Conservation (phyloP, 1,140 invertebrate species). For the Microplitis demolitor region DNA sequence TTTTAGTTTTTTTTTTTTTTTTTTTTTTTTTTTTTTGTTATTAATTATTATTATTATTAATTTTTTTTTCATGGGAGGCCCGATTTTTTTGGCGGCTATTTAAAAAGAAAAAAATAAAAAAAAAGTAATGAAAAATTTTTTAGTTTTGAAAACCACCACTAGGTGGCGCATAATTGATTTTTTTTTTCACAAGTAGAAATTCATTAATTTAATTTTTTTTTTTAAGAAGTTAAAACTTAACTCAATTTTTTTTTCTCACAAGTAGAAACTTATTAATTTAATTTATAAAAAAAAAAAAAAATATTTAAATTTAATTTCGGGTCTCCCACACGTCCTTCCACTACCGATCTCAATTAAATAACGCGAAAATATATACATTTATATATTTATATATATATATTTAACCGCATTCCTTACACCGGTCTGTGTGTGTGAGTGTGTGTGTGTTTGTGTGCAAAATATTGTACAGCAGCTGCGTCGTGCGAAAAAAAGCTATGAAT, state of each 20-base stretch:
- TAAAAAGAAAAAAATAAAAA: no score
- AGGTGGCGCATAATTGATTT: no score
- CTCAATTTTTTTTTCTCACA: neutral
- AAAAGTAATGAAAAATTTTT: no score
- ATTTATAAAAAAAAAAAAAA: neutral
- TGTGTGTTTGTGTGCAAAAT: conserved; percentile 2
- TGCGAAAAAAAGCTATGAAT: conserved; percentile 18
- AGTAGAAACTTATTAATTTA: no score
- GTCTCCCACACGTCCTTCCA: conserved; percentile 20
- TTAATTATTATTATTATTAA: conserved; percentile 14
- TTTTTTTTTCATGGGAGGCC: neutral
- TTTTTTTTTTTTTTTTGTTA: conserved; percentile 11
- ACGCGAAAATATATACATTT: neutral
- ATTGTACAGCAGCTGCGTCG: conserved; percentile 24
- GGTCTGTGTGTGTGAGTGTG: neutral
- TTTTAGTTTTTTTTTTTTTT: conserved; percentile 3
- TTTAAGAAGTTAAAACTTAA: no score
- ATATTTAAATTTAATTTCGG: conserved; percentile 4
- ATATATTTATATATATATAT: neutral
- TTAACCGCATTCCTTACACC: conserved; percentile 8
- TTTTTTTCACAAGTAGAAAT: no score
- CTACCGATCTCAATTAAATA: conserved; percentile 1
- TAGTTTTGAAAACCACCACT: no score
- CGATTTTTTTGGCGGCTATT: neutral
- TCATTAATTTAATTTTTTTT: neutral